Base-by-base conservation (phyloP, 2,888 invertebrate genomes). In the Linyphia triangularis region DNA sequence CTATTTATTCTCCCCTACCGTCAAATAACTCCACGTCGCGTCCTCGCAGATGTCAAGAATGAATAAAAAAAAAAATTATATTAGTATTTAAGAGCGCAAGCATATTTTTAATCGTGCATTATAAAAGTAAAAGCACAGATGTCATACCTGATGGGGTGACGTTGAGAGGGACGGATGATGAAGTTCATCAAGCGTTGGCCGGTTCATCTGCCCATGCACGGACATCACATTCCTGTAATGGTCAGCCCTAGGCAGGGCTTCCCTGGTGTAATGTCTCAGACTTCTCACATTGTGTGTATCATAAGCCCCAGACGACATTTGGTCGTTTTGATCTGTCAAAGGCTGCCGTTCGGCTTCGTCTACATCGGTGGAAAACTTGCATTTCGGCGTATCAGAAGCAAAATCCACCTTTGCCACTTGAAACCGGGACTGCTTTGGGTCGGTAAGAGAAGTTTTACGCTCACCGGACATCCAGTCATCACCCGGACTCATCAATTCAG, bases 171-270 rank as follows among this genome's bases (percentile, higher is more conserved):
- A 91, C 75, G 91, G 92, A 85, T 93, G 92, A 88, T 93, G 93
- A 16, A 93, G 91, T 90, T 93, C 92, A 61, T 92, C 92, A 3
- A 93, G 90, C 1, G 93, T 93, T 5, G 93, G 93, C 84, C 93
- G 88, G 63, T 89, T 90, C 57, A 92, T 90, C 33, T 91, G 92
- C 7, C 91, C 92, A 63, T 91, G 91, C 4, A 92, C 90, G 16
- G 92, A 92, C 90, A 92, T 90, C 30, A 92, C 90, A 90, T 93
- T 93, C 10, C 93, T 92, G 90, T 94, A 94, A 91, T 94, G 93
- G 89, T 94, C 94, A 40, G 93, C 92, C 61, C 93, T 92, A 1
- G 94, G 94, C 5, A 94, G 89, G 10, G 92, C 92, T 90, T 93
- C 93, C 51, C 92, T 90, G 0, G 92, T 92, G 89, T 93, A 92